Percentiles rank a stretch among this genome's conserved stretches.
Evolutionary conservation across 2,113 vertebrate genomes (phyloP).

Genomic region (Pterocles gutturalis): DNA sequence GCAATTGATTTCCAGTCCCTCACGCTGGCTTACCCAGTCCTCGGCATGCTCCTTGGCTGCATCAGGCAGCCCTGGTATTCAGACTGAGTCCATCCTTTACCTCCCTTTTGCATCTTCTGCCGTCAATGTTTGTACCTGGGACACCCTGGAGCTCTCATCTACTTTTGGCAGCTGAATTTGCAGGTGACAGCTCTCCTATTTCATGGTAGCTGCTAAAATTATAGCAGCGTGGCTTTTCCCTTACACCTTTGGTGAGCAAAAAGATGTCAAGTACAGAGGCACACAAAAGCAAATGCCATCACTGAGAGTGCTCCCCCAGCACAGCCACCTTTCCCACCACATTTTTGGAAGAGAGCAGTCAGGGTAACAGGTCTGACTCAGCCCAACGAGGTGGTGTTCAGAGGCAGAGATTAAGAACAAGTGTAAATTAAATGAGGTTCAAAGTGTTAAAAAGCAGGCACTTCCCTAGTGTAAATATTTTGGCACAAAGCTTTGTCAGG

Average conservation of each 20-base stretch:
- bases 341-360: neutral
- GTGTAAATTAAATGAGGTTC: conserved; percentile 34
- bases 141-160: neutral
- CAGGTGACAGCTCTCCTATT: neutral
- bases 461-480: neutral
- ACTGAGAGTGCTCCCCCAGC: fast-evolving
- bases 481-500: neutral
- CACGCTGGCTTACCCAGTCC: fast-evolving
- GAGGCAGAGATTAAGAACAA: neutral
- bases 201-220: neutral
- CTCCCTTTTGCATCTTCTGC: fast-evolving
- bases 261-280: neutral
- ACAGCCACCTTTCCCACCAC: fast-evolving
- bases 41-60: neutral
- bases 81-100: neutral
- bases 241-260: neutral
- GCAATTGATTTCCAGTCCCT: neutral
- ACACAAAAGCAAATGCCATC: fast-evolving
- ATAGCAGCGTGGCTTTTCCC: fast-evolving
- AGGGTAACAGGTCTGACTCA: neutral
- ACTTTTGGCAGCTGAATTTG: neutral
- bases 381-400: neutral
- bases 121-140: neutral
- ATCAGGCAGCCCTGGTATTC: fast-evolving
- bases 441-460: neutral